Evolutionary conservation across 2,888 invertebrate genomes (phyloP).

Genomic region (Polyommatus iphigenia): DNA sequence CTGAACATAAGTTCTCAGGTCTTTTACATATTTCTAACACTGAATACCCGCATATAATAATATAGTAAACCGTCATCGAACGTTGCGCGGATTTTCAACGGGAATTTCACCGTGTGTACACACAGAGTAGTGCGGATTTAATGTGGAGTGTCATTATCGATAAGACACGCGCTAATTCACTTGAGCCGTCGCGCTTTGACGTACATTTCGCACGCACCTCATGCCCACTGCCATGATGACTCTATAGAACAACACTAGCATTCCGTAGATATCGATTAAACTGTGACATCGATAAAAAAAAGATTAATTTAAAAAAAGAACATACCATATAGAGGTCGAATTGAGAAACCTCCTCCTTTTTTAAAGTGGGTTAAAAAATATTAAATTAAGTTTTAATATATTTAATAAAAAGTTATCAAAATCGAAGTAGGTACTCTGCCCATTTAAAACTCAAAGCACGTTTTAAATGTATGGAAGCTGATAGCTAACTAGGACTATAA

Average conservation of each 20-base stretch:
- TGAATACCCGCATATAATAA: neutral
- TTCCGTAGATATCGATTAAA: neutral
- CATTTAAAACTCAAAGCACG: too few species aligned
- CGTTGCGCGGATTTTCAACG: neutral
- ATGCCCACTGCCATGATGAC: conserved; percentile 24
- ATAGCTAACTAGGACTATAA: too few species aligned
- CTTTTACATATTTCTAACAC: neutral
- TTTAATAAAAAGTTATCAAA: too few species aligned
- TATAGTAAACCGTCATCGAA: neutral
- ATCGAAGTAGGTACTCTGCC: too few species aligned
- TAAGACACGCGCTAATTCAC: conserved; percentile 72
- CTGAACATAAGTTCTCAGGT: too few species aligned
- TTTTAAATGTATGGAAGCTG: too few species aligned
- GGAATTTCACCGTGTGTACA: conserved; percentile 35
- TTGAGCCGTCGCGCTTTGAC: conserved; percentile 48
- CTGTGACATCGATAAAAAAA: neutral
- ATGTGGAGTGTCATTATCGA: conserved; percentile 67
- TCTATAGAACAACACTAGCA: neutral
- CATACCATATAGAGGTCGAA: too few species aligned
- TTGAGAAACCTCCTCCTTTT: too few species aligned
- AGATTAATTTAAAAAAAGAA: neutral
- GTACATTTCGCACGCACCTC: conserved; percentile 41
- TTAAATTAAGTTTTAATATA: too few species aligned
- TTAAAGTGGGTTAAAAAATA: too few species aligned
- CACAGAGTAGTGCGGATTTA: conserved; percentile 44